phyloP scores from a whole-genome alignment of 2,113 vertebrate species.

The Serinus canaria region DNA sequence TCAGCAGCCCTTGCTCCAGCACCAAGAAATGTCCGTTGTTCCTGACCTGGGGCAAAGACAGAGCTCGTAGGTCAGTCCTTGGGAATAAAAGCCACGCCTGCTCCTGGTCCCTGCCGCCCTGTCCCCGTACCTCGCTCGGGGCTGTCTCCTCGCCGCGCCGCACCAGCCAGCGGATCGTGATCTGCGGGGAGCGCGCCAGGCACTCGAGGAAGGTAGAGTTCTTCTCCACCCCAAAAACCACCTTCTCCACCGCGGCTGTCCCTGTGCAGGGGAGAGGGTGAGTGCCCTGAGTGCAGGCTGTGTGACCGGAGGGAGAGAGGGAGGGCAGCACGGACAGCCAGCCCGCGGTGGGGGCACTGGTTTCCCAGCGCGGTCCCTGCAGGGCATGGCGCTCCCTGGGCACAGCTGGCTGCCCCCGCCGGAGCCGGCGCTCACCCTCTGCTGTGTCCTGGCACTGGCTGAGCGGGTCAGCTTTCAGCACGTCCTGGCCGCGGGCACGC shows the following conservation, averaged over 20 bases:
- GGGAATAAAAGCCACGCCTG: accelerated
- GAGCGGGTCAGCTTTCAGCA: constrained; percentile 75
- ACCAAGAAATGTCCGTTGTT: constrained; percentile 30
- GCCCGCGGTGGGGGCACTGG: accelerated
- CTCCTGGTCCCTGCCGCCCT: accelerated
- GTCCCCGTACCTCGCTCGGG: constrained; percentile 57
- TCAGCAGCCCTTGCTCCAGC: constrained; percentile 78
- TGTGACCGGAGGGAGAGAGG: not conserved
- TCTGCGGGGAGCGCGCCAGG: constrained; percentile 67
- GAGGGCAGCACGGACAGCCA: not conserved
- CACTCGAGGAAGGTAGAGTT: constrained; percentile 87
- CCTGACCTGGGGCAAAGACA: constrained; percentile 48
- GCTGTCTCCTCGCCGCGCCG: not conserved
- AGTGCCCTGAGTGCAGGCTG: not conserved
- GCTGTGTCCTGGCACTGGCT: constrained; percentile 79
- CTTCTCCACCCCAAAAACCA: constrained; percentile 80
- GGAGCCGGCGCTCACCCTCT: constrained; percentile 67
- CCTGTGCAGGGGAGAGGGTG: constrained; percentile 7
- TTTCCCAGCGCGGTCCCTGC: not conserved
- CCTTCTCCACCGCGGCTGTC: constrained; percentile 26
- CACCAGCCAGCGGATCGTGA: constrained; percentile 71
- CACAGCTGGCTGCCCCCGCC: not conserved
- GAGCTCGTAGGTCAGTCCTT: not conserved
- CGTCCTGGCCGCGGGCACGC: constrained; percentile 79
- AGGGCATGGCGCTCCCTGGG: accelerated